Base-by-base conservation (phyloP, 1,140 invertebrate genomes). In the Drosophila nasuta region DNA sequence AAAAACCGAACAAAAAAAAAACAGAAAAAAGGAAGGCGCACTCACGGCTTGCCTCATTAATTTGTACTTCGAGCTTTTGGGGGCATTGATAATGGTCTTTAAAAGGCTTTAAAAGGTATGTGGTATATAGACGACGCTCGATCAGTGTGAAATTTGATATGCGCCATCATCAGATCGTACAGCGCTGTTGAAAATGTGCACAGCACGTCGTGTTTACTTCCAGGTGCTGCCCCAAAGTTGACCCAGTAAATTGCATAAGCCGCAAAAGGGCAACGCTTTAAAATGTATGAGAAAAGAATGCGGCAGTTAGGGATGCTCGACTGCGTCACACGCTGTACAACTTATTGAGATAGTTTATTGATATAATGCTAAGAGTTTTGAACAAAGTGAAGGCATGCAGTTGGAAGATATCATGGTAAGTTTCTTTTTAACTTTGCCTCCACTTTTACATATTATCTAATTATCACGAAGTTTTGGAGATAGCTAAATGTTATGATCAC, bases 61-160 rank as follows among this genome's bases (percentile, higher is more conserved):
- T 82, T 79, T 76, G 62, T 65, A 64, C 60, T 59, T 48, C 17
- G 17, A 38, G 56, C 13, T 52, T 33, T 58, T 41, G 64, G 56
- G 58, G 66, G 62, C 48, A 52, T 41, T 67, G 54, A 80, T 88
- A 88, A 87, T 87, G 83, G 85, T 66, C 73, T 87, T 89, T 83
- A 77, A 88, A 88, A 56, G 80, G 80, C 69, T 64, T 66, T 75
- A 80, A 87, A 80, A 70, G 80, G 70, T 77, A 83, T 88, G 80
- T 72, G 83, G 77, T 77, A 77, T 66, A 62, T 66, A 62, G 62
- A 65, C 45, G 49, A 43, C 5, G 10, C 35, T 35, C 25, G 51
- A 70, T 69, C 74, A 59, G 28, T 51, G 5, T 54, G 83, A 80
- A 75, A 87, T 81, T 81, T 66, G 85, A 87, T 87, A 88, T 68